Evolutionary conservation across 2,113 vertebrate species (phyloP).

Genomic region (Misgurnus mizolepis): DNA sequence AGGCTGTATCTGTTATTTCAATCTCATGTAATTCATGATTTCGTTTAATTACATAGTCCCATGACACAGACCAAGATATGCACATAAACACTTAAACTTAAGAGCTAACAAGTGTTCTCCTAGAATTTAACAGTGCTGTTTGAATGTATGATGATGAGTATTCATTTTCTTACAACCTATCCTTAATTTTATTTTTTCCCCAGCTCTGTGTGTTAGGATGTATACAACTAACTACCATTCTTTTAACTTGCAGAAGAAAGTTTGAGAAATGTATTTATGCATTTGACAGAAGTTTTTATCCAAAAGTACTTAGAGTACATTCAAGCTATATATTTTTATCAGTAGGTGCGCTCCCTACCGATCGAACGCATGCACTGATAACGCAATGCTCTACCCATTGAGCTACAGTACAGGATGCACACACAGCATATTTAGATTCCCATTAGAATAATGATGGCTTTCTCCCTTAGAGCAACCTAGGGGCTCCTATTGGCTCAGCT

Average conservation of each 20-base stretch:
- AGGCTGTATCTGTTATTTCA: conserved; percentile 15
- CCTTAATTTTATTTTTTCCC: too few species aligned
- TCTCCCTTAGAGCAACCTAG: conserved; percentile 29
- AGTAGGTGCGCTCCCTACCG: too few species aligned
- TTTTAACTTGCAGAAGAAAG: not conserved
- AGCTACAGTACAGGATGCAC: not conserved
- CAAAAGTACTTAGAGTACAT: too few species aligned
- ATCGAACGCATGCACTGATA: too few species aligned
- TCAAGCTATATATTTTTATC: too few species aligned
- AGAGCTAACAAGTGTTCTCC: conserved; percentile 10
- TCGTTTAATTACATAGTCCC: not conserved
- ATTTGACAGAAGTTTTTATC: too few species aligned
- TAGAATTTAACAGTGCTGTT: not conserved
- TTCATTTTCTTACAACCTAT: too few species aligned
- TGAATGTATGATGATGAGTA: not conserved
- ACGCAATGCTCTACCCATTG: too few species aligned
- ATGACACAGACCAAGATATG: conserved; percentile 12
- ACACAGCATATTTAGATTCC: not conserved
- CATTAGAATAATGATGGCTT: conserved; percentile 24
- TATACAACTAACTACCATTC: not conserved
- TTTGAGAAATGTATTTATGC: not conserved
- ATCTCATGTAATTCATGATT: conserved; percentile 21
- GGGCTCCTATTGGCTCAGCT: conserved; percentile 39
- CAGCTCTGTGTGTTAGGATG: not conserved
- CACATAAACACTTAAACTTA: conserved; percentile 24